A percentile compares a stretch with the other conserved stretches of the same genome.
phyloP scores from a whole-genome alignment of 1,140 invertebrate genomes.

The Temnothorax curvispinosus region DNA sequence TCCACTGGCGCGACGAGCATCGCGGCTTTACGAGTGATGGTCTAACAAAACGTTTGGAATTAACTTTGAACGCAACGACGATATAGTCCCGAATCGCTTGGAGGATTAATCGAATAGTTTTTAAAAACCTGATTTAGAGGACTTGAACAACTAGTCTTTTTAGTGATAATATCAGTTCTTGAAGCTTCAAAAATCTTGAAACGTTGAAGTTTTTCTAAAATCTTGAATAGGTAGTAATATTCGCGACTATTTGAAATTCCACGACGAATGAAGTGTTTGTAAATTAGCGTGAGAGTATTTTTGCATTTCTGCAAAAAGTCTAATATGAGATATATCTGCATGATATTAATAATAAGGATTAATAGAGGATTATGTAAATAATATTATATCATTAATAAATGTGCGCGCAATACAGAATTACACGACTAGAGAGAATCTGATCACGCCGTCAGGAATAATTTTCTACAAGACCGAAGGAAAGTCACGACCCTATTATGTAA shows the following conservation, averaged over 20 bases:
- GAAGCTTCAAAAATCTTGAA: neutral
- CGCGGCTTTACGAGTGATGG: slow-evolving; percentile 44
- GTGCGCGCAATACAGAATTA: neutral
- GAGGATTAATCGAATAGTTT: neutral
- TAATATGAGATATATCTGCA: neutral
- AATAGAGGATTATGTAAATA: neutral
- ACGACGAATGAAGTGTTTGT: neutral
- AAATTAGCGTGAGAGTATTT: neutral
- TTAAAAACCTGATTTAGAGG: neutral
- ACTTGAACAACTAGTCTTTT: neutral
- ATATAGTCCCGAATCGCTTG: neutral
- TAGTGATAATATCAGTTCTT: too few species aligned
- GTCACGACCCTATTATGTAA: slow-evolving; percentile 4
- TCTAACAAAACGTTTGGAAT: slow-evolving; percentile 10
- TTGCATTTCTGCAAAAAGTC: neutral
- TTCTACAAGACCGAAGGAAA: neutral
- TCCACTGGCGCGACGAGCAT: slow-evolving; percentile 52
- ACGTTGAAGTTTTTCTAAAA: neutral
- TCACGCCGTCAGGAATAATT: slow-evolving; percentile 3
- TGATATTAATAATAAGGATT: neutral
- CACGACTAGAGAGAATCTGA: neutral
- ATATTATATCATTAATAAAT: neutral
- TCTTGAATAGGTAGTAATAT: neutral
- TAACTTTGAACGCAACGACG: neutral
- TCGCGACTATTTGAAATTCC: neutral